phyloP scores from a whole-genome alignment of 2,888 invertebrate species.

The Troides helena region DNA sequence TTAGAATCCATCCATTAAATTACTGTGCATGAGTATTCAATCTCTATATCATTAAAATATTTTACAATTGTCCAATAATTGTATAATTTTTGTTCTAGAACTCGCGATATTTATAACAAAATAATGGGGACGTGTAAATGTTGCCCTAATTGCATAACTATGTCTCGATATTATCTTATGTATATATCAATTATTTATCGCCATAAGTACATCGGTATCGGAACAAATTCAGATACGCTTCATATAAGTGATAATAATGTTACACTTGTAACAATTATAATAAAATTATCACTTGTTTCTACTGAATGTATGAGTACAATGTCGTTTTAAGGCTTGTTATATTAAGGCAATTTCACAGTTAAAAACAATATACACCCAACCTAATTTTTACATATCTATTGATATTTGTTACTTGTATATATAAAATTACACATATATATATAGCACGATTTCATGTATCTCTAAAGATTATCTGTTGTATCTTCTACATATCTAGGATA shows the following conservation, averaged over 20 bases:
- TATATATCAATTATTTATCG: constrained; percentile 43
- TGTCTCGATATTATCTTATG: constrained; percentile 35
- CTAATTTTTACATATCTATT: too few species aligned
- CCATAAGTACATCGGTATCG: constrained; percentile 32
- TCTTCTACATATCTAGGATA: too few species aligned
- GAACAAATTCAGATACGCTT: constrained; percentile 23
- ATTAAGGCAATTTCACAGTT: not conserved
- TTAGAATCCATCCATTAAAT: too few species aligned
- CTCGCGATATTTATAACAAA: constrained; percentile 20
- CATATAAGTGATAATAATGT: constrained; percentile 23
- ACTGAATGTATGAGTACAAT: not conserved
- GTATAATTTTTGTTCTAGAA: constrained; percentile 16
- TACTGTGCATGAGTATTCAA: not conserved
- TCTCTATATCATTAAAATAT: not conserved
- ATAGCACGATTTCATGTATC: too few species aligned
- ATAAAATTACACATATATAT: too few species aligned
- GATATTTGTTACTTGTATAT: too few species aligned
- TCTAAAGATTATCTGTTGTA: too few species aligned
- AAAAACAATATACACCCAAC: not conserved
- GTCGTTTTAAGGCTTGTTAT: not conserved
- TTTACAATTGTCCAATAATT: not conserved
- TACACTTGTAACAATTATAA: constrained; percentile 16
- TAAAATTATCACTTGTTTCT: not conserved
- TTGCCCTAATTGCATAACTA: constrained; percentile 48
- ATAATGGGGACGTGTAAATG: constrained; percentile 17